These are phyloP conservation scores for Enteromius thamalakanensis DNA, from an alignment of 2,797 vertebrate genomes.

Conservation along the genomic window DNA sequence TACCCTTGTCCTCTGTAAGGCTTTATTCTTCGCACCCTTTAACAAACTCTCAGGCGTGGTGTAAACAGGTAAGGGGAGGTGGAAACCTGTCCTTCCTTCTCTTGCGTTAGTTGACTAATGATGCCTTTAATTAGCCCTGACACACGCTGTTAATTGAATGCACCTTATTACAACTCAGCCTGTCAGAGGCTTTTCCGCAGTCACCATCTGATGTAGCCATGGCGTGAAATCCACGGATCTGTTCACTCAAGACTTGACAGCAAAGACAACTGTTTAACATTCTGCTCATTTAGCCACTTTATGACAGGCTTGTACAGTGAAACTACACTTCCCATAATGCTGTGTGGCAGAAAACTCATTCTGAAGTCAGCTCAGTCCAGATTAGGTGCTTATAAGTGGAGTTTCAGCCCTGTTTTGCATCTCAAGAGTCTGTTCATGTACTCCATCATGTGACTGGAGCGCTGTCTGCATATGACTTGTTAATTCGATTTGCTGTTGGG, in stretches of 20 bases:
- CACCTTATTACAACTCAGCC: conserved; percentile 78
- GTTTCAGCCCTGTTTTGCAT: conserved; percentile 19
- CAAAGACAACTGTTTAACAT: background rate
- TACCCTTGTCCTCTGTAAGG: background rate
- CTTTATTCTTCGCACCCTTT: conserved; percentile 16
- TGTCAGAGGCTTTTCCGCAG: conserved; percentile 71
- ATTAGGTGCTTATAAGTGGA: conserved; percentile 43
- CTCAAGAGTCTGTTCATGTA: conserved; percentile 16
- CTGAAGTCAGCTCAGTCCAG: conserved; percentile 54
- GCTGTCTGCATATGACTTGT: conserved; percentile 41
- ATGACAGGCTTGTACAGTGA: background rate
- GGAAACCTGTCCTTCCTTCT: conserved; percentile 48
- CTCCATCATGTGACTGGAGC: conserved; percentile 34
- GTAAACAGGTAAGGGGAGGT: conserved; percentile 55
- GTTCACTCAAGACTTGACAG: background rate
- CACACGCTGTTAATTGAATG: conserved; percentile 79
- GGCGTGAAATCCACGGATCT: conserved; percentile 33
- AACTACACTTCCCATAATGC: conserved; percentile 11
- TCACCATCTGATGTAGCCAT: conserved; percentile 66
- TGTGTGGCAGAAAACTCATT: conserved; percentile 30
- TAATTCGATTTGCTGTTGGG: conserved; percentile 35
- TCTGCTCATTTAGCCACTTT: background rate
- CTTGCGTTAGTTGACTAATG: conserved; percentile 76
- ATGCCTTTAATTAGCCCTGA: conserved; percentile 76
- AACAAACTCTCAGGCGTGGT: conserved; percentile 12